Conservation (phyloP, 2,113 vertebrate species). For the Scomber japonicus region DNA sequence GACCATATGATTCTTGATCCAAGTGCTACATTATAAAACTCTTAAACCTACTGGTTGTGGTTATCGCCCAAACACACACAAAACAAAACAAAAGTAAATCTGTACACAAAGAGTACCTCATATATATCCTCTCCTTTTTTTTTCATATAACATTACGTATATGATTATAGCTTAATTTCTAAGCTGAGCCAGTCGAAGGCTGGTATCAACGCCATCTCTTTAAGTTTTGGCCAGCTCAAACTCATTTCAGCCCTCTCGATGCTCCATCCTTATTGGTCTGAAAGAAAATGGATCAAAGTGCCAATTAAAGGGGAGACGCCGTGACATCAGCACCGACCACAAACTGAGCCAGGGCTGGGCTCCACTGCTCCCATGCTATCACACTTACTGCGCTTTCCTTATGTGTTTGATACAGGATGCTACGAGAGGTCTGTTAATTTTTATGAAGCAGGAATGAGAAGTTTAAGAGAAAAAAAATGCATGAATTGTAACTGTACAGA, state of each 20-base stretch:
- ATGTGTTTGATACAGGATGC: conserved; percentile 38
- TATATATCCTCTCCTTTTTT: conserved; percentile 42
- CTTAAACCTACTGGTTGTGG: conserved; percentile 52
- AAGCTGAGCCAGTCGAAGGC: conserved; percentile 49
- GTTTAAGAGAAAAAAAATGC: conserved; percentile 33
- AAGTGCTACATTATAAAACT: conserved; percentile 83
- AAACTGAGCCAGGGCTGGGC: conserved; percentile 34
- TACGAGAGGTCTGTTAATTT: conserved; percentile 30
- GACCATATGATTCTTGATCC: conserved; percentile 59
- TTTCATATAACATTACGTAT: conserved; percentile 55
- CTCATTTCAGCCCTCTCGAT: conserved; percentile 42
- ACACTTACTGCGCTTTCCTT: conserved; percentile 36
- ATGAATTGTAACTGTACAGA: conserved; percentile 63
- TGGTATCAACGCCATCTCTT: conserved; percentile 46
- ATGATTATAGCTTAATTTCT: conserved; percentile 75
- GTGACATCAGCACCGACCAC: conserved; percentile 50
- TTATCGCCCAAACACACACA: conserved; percentile 21
- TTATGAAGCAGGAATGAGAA: conserved; percentile 53
- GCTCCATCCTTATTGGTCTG: conserved; percentile 41
- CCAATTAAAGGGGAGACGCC: conserved; percentile 43
- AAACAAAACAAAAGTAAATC: conserved; percentile 33
- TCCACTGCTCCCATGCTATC: conserved; percentile 22
- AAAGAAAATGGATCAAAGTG: conserved; percentile 65
- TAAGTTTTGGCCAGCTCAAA: conserved; percentile 68
- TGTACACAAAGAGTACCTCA: conserved; percentile 77